A percentile compares a stretch with the other conserved stretches of the same genome.
phyloP scores from a whole-genome alignment of 2,113 vertebrate species.

The Bufo bufo region DNA sequence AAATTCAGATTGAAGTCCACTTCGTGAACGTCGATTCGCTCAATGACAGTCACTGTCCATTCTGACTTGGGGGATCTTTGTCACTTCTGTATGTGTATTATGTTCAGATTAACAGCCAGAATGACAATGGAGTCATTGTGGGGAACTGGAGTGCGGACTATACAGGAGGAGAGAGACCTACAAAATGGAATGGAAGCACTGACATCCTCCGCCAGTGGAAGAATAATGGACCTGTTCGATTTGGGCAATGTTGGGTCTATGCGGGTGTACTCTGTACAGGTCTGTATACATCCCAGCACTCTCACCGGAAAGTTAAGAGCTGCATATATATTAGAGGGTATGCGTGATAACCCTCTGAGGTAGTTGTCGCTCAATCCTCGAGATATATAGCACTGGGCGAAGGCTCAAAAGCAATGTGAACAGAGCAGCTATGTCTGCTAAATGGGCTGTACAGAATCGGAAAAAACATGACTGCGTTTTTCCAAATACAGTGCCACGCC shows the following conservation, averaged over 20 bases:
- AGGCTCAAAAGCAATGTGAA: too few relatives aligned
- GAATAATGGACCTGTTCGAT: slow-evolving; percentile 71
- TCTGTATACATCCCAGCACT: slow-evolving; percentile 54
- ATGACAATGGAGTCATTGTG: slow-evolving; percentile 76
- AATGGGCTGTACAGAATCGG: too few relatives aligned
- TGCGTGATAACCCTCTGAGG: too few relatives aligned
- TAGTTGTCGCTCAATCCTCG: too few relatives aligned
- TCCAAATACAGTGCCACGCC: too few relatives aligned
- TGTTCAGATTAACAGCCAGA: slow-evolving; percentile 72
- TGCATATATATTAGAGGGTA: background rate
- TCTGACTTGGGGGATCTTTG: too few relatives aligned
- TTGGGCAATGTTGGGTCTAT: slow-evolving; percentile 81
- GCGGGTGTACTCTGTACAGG: slow-evolving; percentile 78
- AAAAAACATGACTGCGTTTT: too few relatives aligned
- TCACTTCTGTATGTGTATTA: background rate
- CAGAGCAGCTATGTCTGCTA: too few relatives aligned
- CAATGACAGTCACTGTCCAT: too few relatives aligned
- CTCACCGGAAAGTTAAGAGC: background rate
- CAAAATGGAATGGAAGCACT: slow-evolving; percentile 75
- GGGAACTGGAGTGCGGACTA: slow-evolving; percentile 80
- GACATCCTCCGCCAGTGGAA: slow-evolving; percentile 75
- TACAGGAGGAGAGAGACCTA: slow-evolving; percentile 67
- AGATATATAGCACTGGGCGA: too few relatives aligned
- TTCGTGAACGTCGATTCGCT: too few relatives aligned
- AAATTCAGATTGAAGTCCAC: too few relatives aligned